phyloP scores from a whole-genome alignment of 2,113 vertebrate species.

The Mastomys natalensis region DNA sequence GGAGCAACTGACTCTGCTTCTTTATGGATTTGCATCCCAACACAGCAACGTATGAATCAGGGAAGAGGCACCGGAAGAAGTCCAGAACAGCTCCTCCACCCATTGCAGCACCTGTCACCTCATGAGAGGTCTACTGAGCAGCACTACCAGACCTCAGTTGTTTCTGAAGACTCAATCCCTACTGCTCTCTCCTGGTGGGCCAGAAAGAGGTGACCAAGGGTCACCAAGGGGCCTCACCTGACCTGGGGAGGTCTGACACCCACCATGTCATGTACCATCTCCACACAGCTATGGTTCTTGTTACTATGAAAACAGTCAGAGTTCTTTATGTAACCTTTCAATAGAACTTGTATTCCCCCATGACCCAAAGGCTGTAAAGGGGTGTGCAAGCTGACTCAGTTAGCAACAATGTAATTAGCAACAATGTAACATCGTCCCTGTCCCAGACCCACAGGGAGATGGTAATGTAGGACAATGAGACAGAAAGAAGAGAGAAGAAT shows the following conservation, averaged over 20 bases:
- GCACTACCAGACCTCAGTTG: not conserved
- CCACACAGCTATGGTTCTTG: rapidly evolving
- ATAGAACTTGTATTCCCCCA: not conserved
- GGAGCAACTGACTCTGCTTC: rapidly evolving
- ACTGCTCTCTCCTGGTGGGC: not conserved
- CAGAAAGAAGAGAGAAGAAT: not conserved
- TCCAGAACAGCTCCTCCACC: rapidly evolving
- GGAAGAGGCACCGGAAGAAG: not conserved
- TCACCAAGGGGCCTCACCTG: not conserved
- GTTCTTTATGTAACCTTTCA: rapidly evolving
- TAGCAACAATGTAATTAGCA: rapidly evolving
- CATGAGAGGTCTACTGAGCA: no score
- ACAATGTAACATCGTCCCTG: rapidly evolving
- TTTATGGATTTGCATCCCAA: not conserved
- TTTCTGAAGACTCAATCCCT: no score
- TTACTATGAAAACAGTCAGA: rapidly evolving
- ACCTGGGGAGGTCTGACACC: not conserved
- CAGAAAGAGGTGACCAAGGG: not conserved
- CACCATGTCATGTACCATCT: rapidly evolving
- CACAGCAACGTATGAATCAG: rapidly evolving
- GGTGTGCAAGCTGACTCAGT: no score
- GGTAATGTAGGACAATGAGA: not conserved
- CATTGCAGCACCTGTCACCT: not conserved
- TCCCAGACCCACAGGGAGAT: rapidly evolving
- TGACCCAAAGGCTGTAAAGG: no score